Evolutionary conservation across 1,140 invertebrate species (phyloP), one percentile per base, ranked within the genome.

Genomic region (Diuraphis noxia): DNA sequence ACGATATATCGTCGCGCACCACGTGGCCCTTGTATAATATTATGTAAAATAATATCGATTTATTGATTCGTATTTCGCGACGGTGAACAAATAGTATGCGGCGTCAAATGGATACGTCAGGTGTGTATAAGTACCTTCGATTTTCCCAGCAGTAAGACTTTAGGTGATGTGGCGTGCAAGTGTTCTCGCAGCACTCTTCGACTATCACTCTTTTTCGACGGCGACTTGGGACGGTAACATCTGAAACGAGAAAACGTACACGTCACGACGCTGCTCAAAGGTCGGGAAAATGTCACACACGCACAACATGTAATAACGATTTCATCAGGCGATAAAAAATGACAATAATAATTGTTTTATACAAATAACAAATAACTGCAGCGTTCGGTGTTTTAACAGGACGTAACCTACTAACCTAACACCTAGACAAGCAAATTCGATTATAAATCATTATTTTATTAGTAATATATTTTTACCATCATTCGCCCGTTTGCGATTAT

Each of bases 21-120:
- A 4, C 10, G 19, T 9, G 38, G n/a, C n/a, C 97, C 93, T 93
- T 98, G 97, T n/a, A 2, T n/a, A n/a, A n/a, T n/a, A n/a, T n/a
- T n/a, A n/a, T n/a, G n/a, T n/a, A 10, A 46, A 2, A 46, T 46
- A 46, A 93, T 96, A 95, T 96, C 97, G 98, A 21, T 41, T 43
- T 87, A 40, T 72, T 72, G 30, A 72, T 38, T 56, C 36, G 30
- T 38, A 34, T 56, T 63, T 46, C 49, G 40, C 17, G 25, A 19
- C 10, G 25, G n/a, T n/a, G 40, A 40, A 63, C 21, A 25, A 87
- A 17, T 46, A 49, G n/a, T n/a, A 56, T 30, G 30, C 43, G 2
- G 30, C 10, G 56, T 72, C 34, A 72, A 72, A 4, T 72, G 25
- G 10, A 38, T 30, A 13, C 9, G 3, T 13, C 13, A n/a, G 30